These are phyloP conservation scores for Agriopis leucophaearia DNA, from an alignment of 2,888 invertebrate genomes.

Conservation along the genomic window DNA sequence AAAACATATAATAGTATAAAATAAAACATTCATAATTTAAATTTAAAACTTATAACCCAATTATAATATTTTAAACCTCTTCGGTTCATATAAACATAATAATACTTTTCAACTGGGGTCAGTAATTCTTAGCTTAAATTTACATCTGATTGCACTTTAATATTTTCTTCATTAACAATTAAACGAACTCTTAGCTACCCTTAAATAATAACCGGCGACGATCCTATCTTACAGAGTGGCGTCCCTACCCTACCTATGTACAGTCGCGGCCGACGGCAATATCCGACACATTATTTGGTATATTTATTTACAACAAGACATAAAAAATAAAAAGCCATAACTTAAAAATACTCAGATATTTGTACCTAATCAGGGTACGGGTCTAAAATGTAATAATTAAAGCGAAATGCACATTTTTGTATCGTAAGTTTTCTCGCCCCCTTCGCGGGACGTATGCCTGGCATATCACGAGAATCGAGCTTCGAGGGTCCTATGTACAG, in stretches of 20 bases:
- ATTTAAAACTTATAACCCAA: constrained; percentile 83
- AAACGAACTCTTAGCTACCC: constrained; percentile 61
- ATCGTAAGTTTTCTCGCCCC: constrained; percentile 73
- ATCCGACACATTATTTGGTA: constrained; percentile 82
- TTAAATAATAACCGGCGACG: constrained; percentile 66
- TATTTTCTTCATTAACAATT: constrained; percentile 77
- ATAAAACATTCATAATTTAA: constrained; percentile 84
- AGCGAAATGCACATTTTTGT: constrained; percentile 85
- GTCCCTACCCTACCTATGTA: constrained; percentile 74
- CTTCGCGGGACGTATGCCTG: constrained; percentile 54
- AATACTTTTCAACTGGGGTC: constrained; percentile 85
- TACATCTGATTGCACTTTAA: constrained; percentile 84
- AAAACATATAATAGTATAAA: constrained; percentile 81
- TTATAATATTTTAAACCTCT: constrained; percentile 84
- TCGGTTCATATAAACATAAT: constrained; percentile 85
- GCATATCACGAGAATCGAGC: constrained; percentile 63
- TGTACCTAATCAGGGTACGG: constrained; percentile 79
- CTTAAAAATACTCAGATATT: constrained; percentile 80
- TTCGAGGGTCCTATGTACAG: constrained; percentile 74
- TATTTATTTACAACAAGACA: constrained; percentile 81
- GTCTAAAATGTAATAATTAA: constrained; percentile 73
- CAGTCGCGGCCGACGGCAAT: constrained; percentile 66
- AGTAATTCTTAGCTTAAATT: constrained; percentile 77
- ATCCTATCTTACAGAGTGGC: constrained; percentile 68
- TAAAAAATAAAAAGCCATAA: constrained; percentile 70